These are phyloP conservation scores for Zoanthus solanderi DNA, from an alignment of 92 coral and sea anemone genomes.

Conservation along the genomic window DNA sequence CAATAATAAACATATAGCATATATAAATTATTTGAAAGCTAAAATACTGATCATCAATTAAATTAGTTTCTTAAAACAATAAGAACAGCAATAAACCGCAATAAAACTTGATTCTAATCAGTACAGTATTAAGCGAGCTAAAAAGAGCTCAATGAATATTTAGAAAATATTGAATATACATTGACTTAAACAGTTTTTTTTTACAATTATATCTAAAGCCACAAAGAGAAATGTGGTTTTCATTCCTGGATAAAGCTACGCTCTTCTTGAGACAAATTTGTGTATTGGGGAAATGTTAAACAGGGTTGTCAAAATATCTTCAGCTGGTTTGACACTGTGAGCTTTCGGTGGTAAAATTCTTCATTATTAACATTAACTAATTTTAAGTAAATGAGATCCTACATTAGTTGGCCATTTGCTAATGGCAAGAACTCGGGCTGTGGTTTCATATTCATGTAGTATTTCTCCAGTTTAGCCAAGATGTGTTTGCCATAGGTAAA, in stretches of 20 bases:
- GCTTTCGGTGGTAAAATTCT: conserved; percentile 31
- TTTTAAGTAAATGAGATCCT: conserved; percentile 38
- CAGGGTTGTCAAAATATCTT: not conserved
- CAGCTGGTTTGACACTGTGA: conserved; percentile 7
- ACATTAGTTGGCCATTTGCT: conserved; percentile 83
- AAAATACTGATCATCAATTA: not conserved
- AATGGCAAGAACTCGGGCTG: conserved; percentile 83
- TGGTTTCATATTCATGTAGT: conserved; percentile 87
- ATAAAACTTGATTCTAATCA: not conserved
- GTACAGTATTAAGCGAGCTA: not conserved
- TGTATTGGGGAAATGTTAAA: too few species aligned
- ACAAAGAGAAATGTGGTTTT: too few species aligned
- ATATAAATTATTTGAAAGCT: not conserved
- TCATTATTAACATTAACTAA: conserved; percentile 22
- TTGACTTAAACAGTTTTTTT: not conserved
- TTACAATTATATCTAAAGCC: too few species aligned
- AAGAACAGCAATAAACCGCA: not conserved
- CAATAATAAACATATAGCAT: too few species aligned
- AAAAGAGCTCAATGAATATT: not conserved
- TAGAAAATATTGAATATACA: not conserved
- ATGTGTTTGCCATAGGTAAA: conserved; percentile 99
- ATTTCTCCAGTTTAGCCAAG: conserved; percentile 96
- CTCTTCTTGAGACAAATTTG: not conserved
- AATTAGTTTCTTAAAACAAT: not conserved
- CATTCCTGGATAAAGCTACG: too few species aligned